A percentile compares a stretch with the other conserved stretches of the same genome.
Conservation (phyloP, 1,140 invertebrate genomes). For the Rhopalosiphum maidis region DNA sequence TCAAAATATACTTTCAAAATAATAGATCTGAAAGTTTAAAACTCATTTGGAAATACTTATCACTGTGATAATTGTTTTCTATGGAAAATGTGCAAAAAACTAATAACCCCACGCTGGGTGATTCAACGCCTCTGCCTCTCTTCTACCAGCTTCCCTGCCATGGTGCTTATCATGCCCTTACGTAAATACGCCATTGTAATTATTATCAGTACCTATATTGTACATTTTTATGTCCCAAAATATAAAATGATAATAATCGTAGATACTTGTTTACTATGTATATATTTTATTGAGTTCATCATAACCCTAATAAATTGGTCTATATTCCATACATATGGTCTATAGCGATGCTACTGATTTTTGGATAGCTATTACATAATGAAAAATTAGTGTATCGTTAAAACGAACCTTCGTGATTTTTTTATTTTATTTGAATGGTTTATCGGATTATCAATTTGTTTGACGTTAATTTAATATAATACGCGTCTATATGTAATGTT, state of each 20-base stretch:
- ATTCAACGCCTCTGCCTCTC: too few relatives aligned
- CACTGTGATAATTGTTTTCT: background rate
- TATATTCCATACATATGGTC: background rate
- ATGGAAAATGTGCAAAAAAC: background rate
- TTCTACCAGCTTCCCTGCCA: too few relatives aligned
- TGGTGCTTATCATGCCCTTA: too few relatives aligned
- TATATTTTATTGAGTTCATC: background rate
- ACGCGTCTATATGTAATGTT: background rate
- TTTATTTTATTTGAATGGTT: background rate
- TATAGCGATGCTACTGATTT: background rate
- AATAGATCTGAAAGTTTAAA: background rate
- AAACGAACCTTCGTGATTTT: background rate
- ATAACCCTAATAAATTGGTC: background rate
- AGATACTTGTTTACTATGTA: background rate
- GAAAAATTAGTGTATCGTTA: background rate
- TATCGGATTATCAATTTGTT: slow-evolving; percentile 1
- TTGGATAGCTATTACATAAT: background rate
- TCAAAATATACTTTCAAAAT: too few relatives aligned
- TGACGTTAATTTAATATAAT: background rate
- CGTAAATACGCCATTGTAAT: too few relatives aligned
- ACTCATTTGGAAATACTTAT: background rate
- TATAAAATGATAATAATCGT: background rate
- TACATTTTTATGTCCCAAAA: background rate
- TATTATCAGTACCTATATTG: too few relatives aligned
- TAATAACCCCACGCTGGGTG: background rate